Evolutionary conservation across 2,888 invertebrate species (phyloP).

Genomic region (Aleiodes leptofemur): DNA sequence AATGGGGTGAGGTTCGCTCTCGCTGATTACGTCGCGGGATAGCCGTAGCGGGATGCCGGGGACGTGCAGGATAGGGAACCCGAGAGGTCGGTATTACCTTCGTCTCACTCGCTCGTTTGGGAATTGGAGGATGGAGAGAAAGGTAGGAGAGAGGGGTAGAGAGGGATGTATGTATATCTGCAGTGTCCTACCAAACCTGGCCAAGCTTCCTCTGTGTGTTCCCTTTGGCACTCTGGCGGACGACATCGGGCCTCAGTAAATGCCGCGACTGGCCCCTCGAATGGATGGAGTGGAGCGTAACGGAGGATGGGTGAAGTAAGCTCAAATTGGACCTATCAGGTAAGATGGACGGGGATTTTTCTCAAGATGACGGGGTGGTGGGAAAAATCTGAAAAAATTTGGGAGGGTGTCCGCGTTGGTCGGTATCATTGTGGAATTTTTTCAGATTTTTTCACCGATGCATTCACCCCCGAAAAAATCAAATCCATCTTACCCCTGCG

Average conservation of each 20-base stretch:
- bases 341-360: too few species aligned
- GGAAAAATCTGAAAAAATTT: too few species aligned
- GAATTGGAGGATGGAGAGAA: conserved; percentile 59
- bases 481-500: too few species aligned
- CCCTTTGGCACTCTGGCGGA: conserved; percentile 46
- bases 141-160: conserved; percentile 45
- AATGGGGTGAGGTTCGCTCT: conserved; percentile 63
- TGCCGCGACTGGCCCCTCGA: conserved; percentile 51
- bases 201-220: conserved; percentile 49
- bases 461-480: too few species aligned
- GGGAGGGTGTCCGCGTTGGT: too few species aligned
- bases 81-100: conserved; percentile 37
- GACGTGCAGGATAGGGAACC: conserved; percentile 49
- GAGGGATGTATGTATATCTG: conserved; percentile 69
- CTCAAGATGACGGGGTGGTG: too few species aligned
- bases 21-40: conserved; percentile 75
- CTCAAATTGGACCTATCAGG: too few species aligned
- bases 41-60: conserved; percentile 75
- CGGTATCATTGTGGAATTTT: too few species aligned
- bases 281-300: conserved; percentile 11
- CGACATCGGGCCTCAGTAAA: conserved; percentile 53
- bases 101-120: conserved; percentile 47
- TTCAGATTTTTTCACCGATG: too few species aligned
- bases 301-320: not conserved
- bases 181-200: conserved; percentile 72